A percentile compares a stretch with the other conserved stretches of the same genome.
Conservation (phyloP, 1,140 invertebrate species). For the Cotesia glomerata region DNA sequence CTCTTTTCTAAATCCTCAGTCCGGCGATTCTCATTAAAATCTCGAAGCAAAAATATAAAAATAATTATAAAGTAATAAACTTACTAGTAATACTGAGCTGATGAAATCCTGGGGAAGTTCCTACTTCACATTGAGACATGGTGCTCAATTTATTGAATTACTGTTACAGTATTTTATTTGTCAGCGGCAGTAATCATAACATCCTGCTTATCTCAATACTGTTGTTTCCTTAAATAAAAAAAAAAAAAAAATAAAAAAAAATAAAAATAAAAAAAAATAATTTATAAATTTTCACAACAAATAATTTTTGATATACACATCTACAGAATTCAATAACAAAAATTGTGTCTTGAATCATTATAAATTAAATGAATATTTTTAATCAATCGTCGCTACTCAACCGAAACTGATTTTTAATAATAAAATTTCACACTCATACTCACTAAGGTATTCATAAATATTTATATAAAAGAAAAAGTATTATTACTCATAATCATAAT, state of each 20-base stretch:
- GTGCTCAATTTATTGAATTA: slow-evolving; percentile 35
- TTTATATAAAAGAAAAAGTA: too few species aligned
- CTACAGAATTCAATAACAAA: too few species aligned
- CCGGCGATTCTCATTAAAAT: too few species aligned
- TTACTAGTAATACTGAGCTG: slow-evolving; percentile 72
- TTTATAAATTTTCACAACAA: too few species aligned
- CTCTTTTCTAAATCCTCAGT: too few species aligned
- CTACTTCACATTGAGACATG: slow-evolving; percentile 60
- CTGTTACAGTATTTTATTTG: not conserved
- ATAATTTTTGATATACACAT: too few species aligned
- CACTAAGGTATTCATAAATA: too few species aligned
- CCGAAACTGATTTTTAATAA: too few species aligned
- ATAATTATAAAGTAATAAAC: slow-evolving; percentile 32
- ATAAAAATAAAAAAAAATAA: not conserved
- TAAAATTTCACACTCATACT: too few species aligned
- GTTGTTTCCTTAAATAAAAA: slow-evolving; percentile 1
- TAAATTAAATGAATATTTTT: not conserved
- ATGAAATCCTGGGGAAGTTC: slow-evolving; percentile 67
- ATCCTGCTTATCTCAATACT: slow-evolving; percentile 1
- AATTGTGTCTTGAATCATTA: too few species aligned
- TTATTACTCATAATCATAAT: too few species aligned
- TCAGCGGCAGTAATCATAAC: not conserved
- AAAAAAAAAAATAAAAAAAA: not conserved
- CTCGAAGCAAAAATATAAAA: not conserved
- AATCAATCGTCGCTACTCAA: slow-evolving; percentile 10